Evolutionary conservation across 2,113 vertebrate genomes (phyloP).

Genomic region (Tetrax tetrax): DNA sequence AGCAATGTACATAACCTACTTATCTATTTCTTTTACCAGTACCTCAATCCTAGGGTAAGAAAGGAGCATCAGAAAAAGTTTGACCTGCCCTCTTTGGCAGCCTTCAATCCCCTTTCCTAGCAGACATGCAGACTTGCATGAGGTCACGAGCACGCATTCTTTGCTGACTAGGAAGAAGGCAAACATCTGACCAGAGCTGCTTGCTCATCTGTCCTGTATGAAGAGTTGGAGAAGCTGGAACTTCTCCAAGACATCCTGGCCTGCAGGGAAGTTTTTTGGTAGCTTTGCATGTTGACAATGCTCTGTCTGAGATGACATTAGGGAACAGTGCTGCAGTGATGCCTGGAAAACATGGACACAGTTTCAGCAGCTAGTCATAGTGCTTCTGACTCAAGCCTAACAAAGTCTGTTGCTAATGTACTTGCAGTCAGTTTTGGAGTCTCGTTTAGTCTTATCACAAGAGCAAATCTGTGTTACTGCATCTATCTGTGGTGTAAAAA

Average conservation of each 20-base stretch:
- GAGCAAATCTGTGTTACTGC: not conserved
- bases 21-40: not conserved
- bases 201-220: not conserved
- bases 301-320: not conserved
- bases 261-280: not conserved
- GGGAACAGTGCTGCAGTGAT: not conserved
- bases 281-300: not conserved
- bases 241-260: not conserved
- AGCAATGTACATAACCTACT: not conserved
- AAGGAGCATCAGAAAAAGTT: not conserved
- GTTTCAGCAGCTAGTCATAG: not conserved
- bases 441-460: not conserved
- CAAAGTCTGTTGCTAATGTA: not conserved
- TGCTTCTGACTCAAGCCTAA: not conserved
- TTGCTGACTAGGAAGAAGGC: not conserved
- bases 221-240: not conserved
- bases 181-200: not conserved
- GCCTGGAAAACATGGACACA: not conserved
- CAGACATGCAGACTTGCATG: not conserved
- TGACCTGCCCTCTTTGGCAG: not conserved
- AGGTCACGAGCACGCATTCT: not conserved
- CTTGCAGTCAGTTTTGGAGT: not conserved
- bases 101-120: not conserved
- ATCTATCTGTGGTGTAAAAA: not conserved
- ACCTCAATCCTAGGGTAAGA: not conserved